Percentiles rank a stretch among this genome's conserved stretches.
Conservation (phyloP, 2,888 invertebrate species). For the Drosophila incognita region DNA sequence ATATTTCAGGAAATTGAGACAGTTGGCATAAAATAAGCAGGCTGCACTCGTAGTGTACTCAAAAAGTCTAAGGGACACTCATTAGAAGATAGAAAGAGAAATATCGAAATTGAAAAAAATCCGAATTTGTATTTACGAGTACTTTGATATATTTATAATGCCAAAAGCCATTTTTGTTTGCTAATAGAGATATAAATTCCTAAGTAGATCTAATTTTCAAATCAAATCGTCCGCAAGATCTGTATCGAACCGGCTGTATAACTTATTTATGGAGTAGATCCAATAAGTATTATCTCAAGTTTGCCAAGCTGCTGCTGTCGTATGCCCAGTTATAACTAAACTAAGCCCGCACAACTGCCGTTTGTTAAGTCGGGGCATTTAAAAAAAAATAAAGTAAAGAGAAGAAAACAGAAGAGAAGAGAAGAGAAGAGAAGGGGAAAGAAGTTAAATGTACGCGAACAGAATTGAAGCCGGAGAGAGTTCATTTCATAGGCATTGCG, state of each 20-base stretch:
- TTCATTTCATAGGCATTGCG: conserved; percentile 74
- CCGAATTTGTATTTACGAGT: not conserved
- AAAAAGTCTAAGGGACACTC: conserved; percentile 1
- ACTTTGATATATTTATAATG: not conserved
- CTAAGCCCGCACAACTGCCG: conserved; percentile 3
- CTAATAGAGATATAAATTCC: not conserved
- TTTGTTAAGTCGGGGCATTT: conserved; percentile 18
- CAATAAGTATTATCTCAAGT: not conserved
- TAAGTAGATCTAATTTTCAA: not conserved
- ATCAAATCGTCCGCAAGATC: not conserved
- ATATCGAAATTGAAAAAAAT: not conserved
- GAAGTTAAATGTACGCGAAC: conserved; percentile 29
- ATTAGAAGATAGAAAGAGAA: not conserved
- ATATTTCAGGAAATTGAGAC: conserved; percentile 33
- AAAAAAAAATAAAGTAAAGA: not conserved
- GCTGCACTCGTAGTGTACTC: conserved; percentile 8
- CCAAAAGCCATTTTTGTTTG: not conserved
- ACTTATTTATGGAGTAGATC: not conserved
- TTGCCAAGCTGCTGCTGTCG: not conserved
- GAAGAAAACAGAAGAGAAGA: not conserved
- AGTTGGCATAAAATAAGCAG: conserved; percentile 47
- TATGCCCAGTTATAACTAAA: not conserved
- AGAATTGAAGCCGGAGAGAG: conserved; percentile 38
- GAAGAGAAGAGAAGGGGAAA: conserved; percentile 20
- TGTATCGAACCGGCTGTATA: not conserved